A percentile compares a stretch with the other conserved stretches of the same genome.
phyloP scores from a whole-genome alignment of 2,113 vertebrate genomes.

The Thunnus thynnus region DNA sequence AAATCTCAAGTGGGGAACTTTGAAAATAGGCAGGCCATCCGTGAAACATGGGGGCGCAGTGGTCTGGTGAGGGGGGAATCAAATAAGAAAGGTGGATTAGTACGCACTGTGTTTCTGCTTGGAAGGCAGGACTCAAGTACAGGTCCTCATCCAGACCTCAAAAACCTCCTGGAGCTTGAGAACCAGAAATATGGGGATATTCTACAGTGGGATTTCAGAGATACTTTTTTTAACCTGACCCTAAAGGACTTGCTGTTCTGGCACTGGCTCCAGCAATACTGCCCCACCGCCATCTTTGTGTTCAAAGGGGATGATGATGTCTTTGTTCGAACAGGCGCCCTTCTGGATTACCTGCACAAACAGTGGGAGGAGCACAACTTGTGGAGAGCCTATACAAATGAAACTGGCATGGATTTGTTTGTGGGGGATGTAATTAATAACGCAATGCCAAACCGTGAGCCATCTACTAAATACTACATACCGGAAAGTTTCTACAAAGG shows the following conservation, averaged over 20 bases:
- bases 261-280: conserved; percentile 81
- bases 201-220: conserved; percentile 87
- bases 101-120: conserved; percentile 84
- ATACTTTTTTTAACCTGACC: conserved; percentile 87
- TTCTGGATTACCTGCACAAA: conserved; percentile 80
- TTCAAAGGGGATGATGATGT: conserved; percentile 89
- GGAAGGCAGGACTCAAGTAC: conserved; percentile 81
- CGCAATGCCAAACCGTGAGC: conserved; percentile 82
- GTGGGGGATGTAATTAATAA: conserved; percentile 85
- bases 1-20: conserved; percentile 87
- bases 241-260: conserved; percentile 88
- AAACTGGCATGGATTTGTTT: conserved; percentile 72
- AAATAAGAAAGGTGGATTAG: conserved; percentile 54
- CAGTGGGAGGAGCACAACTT: conserved; percentile 62
- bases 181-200: conserved; percentile 81
- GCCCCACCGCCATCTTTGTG: conserved; percentile 77
- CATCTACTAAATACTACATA: conserved; percentile 85
- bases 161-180: conserved; percentile 80
- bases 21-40: conserved; percentile 87
- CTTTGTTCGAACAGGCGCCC: conserved; percentile 82
- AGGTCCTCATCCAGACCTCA: conserved; percentile 82
- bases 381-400: conserved; percentile 39
- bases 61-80: conserved; percentile 71
- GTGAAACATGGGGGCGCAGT: conserved; percentile 85
- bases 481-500: conserved; percentile 86